Percentiles rank a stretch among this genome's conserved stretches.
These are phyloP conservation scores for Tursiops truncatus DNA, from an alignment of 2,113 vertebrate genomes.

Conservation along the genomic window DNA sequence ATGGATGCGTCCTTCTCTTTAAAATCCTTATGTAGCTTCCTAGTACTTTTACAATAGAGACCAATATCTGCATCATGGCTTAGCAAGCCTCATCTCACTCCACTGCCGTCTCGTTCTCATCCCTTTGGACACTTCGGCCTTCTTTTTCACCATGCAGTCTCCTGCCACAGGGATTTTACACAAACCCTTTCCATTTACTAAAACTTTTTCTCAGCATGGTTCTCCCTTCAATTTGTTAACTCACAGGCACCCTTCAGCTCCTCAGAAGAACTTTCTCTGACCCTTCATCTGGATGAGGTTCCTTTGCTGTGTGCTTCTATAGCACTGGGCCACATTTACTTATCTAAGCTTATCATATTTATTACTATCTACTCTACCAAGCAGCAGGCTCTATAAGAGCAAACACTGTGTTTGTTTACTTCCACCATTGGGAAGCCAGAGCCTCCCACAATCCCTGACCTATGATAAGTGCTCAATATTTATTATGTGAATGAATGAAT, in stretches of 20 bases:
- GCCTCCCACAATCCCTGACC: neutral
- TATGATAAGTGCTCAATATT: neutral
- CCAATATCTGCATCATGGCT: no score
- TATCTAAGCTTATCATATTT: neutral
- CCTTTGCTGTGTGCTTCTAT: neutral
- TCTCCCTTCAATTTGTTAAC: neutral
- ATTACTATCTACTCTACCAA: neutral
- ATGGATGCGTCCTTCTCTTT: neutral
- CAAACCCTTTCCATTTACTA: neutral
- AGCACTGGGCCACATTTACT: neutral
- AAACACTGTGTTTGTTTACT: neutral
- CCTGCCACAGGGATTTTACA: neutral
- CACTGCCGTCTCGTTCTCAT: neutral
- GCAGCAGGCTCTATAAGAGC: accelerated
- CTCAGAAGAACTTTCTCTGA: neutral
- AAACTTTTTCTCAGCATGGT: neutral
- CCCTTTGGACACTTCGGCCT: neutral
- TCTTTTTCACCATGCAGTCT: neutral
- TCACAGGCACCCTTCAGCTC: neutral
- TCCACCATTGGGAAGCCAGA: neutral
- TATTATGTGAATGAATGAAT: neutral
- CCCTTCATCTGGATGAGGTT: neutral
- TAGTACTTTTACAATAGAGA: neutral
- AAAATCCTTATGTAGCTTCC: neutral
- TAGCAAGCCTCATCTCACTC: neutral